These are phyloP conservation scores for Eulemur albifrons DNA, from an alignment of 2,797 vertebrate species.

Conservation along the genomic window DNA sequence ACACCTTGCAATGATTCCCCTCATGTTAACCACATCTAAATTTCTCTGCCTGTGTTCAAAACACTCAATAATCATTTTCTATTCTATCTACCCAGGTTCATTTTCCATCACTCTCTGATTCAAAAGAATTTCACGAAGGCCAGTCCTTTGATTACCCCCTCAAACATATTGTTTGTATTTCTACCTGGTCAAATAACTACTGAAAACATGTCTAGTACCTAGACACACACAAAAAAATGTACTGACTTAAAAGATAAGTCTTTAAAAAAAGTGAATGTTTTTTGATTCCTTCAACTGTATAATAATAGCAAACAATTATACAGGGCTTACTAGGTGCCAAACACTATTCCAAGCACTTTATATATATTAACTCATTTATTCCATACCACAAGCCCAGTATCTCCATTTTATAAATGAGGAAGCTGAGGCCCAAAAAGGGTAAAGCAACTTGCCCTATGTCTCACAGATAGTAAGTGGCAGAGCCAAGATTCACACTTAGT, in stretches of 20 bases:
- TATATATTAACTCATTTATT: not conserved
- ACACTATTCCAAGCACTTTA: not conserved
- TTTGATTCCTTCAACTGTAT: conserved; percentile 9
- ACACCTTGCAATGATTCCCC: not conserved
- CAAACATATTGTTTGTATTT: conserved; percentile 20
- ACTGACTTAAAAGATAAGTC: conserved; percentile 37
- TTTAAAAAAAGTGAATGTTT: not conserved
- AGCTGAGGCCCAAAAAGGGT: not conserved
- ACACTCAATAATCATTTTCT: conserved; percentile 9
- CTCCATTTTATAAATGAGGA: not conserved
- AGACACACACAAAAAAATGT: not conserved
- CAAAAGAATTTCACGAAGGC: not conserved
- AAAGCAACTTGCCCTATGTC: not conserved
- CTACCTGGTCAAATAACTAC: not conserved
- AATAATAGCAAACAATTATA: not conserved
- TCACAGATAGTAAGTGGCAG: not conserved
- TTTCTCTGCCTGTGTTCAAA: conserved; percentile 38
- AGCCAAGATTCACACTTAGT: not conserved
- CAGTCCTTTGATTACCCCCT: not conserved
- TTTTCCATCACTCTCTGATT: conserved; percentile 33
- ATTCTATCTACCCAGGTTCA: not conserved
- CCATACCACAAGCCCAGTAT: not conserved
- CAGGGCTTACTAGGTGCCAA: not conserved
- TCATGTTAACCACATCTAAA: conserved; percentile 4
- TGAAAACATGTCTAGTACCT: not conserved